Percentiles rank a stretch among this genome's conserved stretches.
Conservation (phyloP, 2,888 invertebrate species). For the Arenicola marina region DNA sequence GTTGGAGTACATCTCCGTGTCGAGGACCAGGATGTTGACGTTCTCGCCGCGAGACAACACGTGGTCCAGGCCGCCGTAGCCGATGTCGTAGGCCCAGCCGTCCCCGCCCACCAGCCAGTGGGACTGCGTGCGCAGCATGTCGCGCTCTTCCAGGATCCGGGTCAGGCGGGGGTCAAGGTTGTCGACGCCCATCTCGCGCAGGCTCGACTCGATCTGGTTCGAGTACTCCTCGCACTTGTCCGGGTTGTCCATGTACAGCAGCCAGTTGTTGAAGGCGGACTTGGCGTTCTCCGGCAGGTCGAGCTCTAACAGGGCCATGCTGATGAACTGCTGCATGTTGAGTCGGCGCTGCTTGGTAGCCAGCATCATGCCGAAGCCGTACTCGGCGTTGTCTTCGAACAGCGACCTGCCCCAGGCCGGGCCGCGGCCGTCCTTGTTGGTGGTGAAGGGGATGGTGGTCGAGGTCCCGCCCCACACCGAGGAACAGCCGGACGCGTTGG, state of each 20-base stretch:
- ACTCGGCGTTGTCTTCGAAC: constrained; percentile 38
- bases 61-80: constrained; percentile 39
- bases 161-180: constrained; percentile 23
- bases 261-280: constrained; percentile 24
- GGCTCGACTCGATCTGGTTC: constrained; percentile 10
- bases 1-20: constrained; percentile 41
- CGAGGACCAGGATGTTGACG: constrained; percentile 38
- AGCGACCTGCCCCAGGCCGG: constrained; percentile 36
- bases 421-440: constrained; percentile 31
- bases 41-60: constrained; percentile 34
- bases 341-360: constrained; percentile 33
- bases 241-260: constrained; percentile 24
- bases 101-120: constrained; percentile 39
- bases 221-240: constrained; percentile 24
- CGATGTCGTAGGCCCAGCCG: constrained; percentile 41
- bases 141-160: constrained; percentile 15
- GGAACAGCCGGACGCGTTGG: constrained; percentile 34
- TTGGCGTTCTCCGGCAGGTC: constrained; percentile 21
- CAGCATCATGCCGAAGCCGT: constrained; percentile 37
- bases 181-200: constrained; percentile 20
- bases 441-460: constrained; percentile 33
- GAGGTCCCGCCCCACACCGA: constrained; percentile 36
- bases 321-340: constrained; percentile 22
- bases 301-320: constrained; percentile 12
- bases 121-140: constrained; percentile 33